Evolutionary conservation across 2,113 vertebrate species (phyloP).

Genomic region (Hipposideros armiger): DNA sequence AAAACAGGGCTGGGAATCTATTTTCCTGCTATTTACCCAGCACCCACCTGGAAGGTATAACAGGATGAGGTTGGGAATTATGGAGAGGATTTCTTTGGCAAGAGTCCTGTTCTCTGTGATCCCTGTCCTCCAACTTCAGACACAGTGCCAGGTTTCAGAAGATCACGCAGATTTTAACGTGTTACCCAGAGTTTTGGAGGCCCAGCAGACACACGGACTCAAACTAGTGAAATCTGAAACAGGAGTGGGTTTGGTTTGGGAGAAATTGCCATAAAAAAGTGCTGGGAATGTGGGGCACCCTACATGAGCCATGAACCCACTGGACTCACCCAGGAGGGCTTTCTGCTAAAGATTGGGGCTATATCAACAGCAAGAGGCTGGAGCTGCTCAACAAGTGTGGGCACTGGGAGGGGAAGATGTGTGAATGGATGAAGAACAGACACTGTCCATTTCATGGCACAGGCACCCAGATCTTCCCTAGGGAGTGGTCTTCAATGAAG

Average conservation of each 20-base stretch:
- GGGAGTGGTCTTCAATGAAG: background rate
- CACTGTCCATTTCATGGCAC: background rate
- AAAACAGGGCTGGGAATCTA: no score
- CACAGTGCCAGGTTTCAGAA: background rate
- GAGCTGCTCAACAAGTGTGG: background rate
- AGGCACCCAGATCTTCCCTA: background rate
- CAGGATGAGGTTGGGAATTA: background rate
- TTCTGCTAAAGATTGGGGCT: background rate
- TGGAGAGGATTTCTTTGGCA: background rate
- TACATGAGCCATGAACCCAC: background rate
- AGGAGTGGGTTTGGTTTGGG: background rate
- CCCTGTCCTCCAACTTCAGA: background rate
- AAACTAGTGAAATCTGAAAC: background rate
- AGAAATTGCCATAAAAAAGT: background rate
- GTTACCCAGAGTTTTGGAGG: background rate
- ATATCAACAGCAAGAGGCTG: background rate
- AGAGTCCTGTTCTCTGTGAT: background rate
- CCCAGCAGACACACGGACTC: background rate
- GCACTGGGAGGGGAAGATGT: background rate
- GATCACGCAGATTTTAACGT: background rate
- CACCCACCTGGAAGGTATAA: background rate
- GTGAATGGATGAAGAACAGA: background rate
- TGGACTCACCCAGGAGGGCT: background rate
- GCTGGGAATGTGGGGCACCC: background rate
- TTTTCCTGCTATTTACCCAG: background rate